A percentile compares a stretch with the other conserved stretches of the same genome.
phyloP scores from a whole-genome alignment of 2,888 invertebrate genomes.

The Hypercompe scribonia region DNA sequence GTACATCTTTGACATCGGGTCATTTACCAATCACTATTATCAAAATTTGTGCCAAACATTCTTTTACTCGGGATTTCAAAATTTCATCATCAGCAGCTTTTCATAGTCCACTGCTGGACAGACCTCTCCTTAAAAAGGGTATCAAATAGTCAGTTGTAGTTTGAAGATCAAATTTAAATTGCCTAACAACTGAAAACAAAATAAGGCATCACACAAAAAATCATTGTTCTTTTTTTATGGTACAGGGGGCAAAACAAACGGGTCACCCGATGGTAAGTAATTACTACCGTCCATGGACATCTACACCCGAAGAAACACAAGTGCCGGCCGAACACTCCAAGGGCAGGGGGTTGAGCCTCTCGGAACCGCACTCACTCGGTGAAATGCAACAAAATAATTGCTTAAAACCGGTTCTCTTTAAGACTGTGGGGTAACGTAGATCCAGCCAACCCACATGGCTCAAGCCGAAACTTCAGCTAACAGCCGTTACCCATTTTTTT shows the following conservation, averaged over 20 bases:
- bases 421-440: neutral
- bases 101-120: too few species aligned
- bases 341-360: neutral
- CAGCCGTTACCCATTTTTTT: too few species aligned
- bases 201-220: neutral
- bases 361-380: neutral
- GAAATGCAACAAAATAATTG: neutral
- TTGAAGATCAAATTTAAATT: neutral
- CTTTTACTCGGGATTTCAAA: neutral
- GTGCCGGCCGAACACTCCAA: neutral
- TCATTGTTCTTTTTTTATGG: constrained; percentile 1
- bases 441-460: neutral
- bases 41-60: neutral
- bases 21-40: neutral
- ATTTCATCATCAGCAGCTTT: too few species aligned
- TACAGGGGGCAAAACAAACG: neutral
- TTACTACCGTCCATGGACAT: neutral
- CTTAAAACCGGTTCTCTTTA: neutral
- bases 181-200: neutral
- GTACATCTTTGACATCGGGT: neutral
- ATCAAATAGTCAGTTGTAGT: neutral
- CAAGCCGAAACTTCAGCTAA: neutral
- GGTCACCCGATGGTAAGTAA: neutral
- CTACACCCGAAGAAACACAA: neutral
- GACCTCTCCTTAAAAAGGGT: too few species aligned